Base-by-base conservation (phyloP, 2,113 vertebrate genomes). In the Tapirus terrestris region DNA sequence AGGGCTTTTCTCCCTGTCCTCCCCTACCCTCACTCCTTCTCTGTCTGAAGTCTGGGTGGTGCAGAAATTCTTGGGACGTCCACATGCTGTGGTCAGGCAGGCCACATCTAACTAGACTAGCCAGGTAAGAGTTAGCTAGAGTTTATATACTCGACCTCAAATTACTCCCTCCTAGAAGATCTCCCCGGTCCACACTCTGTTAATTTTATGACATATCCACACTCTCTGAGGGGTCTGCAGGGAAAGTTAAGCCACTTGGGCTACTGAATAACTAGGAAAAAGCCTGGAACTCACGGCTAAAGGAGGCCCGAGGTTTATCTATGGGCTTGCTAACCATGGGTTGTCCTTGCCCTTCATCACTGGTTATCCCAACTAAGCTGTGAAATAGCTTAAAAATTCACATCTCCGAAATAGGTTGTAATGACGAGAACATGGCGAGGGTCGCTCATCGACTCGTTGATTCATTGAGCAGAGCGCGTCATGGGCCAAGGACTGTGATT, bases 201-300 rank as follows among this genome's bases (percentile, higher is more conserved):
- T 11, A 6, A 8, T 58, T 18, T 67, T 31, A 10, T 13, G 16
- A 8, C 58, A 4, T 2, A 23, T 6, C 6, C 68, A 20, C 27
- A 0, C 65, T 2, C 10, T 36, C 53, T 3, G 1, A 6, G 6
- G 51, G 39, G 7, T 14, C 51, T 14, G 2, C 4, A 0, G 29
- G 58, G 45, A 51, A 5, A n/a, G 36, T 0, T 1, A 1, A 53
- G 21, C 60, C 33, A 4, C 10, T 7, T 0, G 39, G 58, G 29
- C 81, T 7, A 6, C 68, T 63, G 16, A 3, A 1, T 39, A 8
- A 31, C 51, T 11, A 31, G 51, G 76, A 60, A 27, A 7, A 43
- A 51, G 21, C 0, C 21, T 3, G 31, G n/a, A 6, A 0, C 23
- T 68, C 9, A 0, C 0, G 43, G 79, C 43, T 27, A 48, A 0